These are phyloP conservation scores for Diceros bicornis DNA, from an alignment of 2,797 vertebrate genomes.

Conservation along the genomic window DNA sequence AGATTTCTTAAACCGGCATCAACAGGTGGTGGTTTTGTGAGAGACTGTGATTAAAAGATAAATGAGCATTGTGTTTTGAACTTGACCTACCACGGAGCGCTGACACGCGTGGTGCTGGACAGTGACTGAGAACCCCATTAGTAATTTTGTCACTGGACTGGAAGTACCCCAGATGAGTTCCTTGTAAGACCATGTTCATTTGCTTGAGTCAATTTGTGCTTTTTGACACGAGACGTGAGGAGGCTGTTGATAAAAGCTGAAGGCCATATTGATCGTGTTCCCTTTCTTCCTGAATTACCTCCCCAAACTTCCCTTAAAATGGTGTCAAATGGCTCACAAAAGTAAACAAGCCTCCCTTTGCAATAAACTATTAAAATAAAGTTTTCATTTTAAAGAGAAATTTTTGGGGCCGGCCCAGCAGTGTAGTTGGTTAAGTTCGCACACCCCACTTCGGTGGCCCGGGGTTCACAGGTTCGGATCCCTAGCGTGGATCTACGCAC, in stretches of 20 bases:
- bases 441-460: no score
- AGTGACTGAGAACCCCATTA: not conserved
- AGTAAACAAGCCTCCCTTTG: not conserved
- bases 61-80: rapidly evolving
- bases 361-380: not conserved
- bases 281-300: not conserved
- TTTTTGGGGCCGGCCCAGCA: no score
- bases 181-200: not conserved
- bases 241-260: rapidly evolving
- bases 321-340: not conserved
- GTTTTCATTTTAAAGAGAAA: not conserved
- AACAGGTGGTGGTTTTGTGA: no score
- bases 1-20: not conserved
- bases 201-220: not conserved
- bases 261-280: rapidly evolving
- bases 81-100: rapidly evolving
- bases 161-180: rapidly evolving
- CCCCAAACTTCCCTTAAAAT: not conserved
- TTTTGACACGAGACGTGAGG: not conserved
- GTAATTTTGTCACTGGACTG: rapidly evolving
- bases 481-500: no score
- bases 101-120: rapidly evolving
- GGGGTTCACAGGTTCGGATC: no score
- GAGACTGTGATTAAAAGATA: not conserved
- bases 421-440: no score